Conservation (phyloP, 2,888 invertebrate genomes). For the Sphaerophoria taeniata region DNA sequence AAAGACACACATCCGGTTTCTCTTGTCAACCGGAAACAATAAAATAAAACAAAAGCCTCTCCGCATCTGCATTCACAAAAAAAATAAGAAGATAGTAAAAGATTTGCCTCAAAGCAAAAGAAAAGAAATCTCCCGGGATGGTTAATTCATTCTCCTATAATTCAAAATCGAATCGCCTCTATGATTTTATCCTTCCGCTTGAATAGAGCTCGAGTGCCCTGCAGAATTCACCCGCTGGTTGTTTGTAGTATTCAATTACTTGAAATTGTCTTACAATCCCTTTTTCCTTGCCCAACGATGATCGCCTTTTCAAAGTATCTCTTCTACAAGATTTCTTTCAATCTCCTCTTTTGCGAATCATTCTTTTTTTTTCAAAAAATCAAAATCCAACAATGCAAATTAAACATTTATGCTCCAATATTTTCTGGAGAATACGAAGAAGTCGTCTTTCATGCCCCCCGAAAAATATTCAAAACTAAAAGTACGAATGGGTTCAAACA, state of each 20-base stretch:
- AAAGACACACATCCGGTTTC: slow-evolving; percentile 53
- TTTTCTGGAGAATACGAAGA: slow-evolving; percentile 11
- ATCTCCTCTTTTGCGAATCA: background rate
- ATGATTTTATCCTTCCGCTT: slow-evolving; percentile 43
- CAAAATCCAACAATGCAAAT: slow-evolving; percentile 57
- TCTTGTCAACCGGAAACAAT: slow-evolving; percentile 64
- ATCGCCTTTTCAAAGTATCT: background rate
- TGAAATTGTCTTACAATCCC: slow-evolving; percentile 34
- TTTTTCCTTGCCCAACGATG: background rate
- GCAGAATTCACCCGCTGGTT: background rate
- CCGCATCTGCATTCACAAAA: background rate
- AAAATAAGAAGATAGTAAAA: background rate
- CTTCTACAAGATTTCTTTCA: slow-evolving; percentile 6
- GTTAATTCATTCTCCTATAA: slow-evolving; percentile 61
- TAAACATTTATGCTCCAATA: slow-evolving; percentile 51
- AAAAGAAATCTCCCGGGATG: slow-evolving; percentile 33
- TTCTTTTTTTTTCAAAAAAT: slow-evolving; percentile 10
- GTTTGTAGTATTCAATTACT: slow-evolving; percentile 48
- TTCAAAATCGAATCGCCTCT: slow-evolving; percentile 54
- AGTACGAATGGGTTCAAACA: slow-evolving; percentile 26
- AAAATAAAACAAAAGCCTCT: slow-evolving; percentile 39
- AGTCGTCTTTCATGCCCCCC: slow-evolving; percentile 11
- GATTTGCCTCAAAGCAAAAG: too few species aligned
- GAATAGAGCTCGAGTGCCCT: slow-evolving; percentile 5
- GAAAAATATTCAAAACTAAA: background rate